Evolutionary conservation across 2,888 invertebrate species (phyloP).

Genomic region (Troides aeacus): DNA sequence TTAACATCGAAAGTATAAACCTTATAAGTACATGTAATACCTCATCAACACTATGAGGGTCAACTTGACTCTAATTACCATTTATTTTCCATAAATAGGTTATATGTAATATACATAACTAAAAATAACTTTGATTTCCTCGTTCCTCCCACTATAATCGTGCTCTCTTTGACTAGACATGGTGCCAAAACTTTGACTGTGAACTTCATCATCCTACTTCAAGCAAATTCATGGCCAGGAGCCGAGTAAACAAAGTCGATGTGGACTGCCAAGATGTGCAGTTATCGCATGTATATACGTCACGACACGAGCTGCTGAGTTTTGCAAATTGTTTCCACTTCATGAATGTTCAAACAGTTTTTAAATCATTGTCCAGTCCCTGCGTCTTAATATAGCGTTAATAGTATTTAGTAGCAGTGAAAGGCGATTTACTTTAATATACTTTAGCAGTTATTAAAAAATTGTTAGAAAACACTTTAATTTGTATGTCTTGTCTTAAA

Average conservation of each 20-base stretch:
- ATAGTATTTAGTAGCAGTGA: background rate
- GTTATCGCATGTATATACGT: constrained; percentile 50
- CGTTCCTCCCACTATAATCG: constrained; percentile 17
- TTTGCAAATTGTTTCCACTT: constrained; percentile 37
- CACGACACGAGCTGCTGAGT: constrained; percentile 38
- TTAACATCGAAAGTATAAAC: background rate
- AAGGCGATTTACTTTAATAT: no score
- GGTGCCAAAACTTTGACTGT: constrained; percentile 43
- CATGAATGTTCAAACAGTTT: background rate
- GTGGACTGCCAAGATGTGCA: constrained; percentile 53
- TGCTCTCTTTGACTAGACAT: constrained; percentile 10
- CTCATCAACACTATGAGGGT: background rate
- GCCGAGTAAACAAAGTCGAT: constrained; percentile 60
- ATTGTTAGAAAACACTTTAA: no score
- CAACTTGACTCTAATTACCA: no score
- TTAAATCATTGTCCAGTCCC: background rate
- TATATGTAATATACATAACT: no score
- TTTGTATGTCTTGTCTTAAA: no score
- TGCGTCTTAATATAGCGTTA: background rate
- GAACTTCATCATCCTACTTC: constrained; percentile 53
- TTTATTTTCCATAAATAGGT: no score
- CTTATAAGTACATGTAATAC: background rate
- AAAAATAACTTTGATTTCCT: constrained; percentile 23
- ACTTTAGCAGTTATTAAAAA: no score
- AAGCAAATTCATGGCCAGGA: constrained; percentile 53